phyloP scores from a whole-genome alignment of 2,888 invertebrate species.

The Tortricodes alternella region DNA sequence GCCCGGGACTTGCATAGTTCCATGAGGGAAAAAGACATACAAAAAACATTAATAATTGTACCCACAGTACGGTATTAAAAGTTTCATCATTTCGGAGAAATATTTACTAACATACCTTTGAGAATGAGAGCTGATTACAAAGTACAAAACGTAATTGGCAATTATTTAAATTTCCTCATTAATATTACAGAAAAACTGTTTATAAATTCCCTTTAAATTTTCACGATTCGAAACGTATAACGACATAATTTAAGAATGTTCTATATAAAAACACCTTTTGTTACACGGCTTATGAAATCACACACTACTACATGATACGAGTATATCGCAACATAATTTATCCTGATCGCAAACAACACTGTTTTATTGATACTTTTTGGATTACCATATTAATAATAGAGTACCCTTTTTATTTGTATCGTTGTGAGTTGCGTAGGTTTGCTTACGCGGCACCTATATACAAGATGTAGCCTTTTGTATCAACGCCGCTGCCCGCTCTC shows the following conservation, averaged over 20 bases:
- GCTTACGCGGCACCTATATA: background rate
- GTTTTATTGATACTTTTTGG: background rate
- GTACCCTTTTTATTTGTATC: conserved; percentile 7
- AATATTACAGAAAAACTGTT: background rate
- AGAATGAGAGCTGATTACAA: too few relatives aligned
- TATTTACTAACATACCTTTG: too few relatives aligned
- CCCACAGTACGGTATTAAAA: too few relatives aligned
- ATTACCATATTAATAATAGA: conserved; percentile 6
- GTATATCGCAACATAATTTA: background rate
- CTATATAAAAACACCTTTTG: background rate
- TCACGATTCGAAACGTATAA: background rate
- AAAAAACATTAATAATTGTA: too few relatives aligned
- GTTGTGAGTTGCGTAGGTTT: background rate
- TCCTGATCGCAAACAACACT: background rate
- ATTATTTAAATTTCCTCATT: too few relatives aligned
- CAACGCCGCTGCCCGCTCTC: too few relatives aligned
- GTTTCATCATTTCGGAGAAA: too few relatives aligned
- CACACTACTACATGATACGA: too few relatives aligned
- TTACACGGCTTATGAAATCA: background rate
- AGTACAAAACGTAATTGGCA: too few relatives aligned
- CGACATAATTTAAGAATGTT: background rate
- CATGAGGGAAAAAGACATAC: too few relatives aligned
- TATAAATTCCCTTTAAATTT: background rate
- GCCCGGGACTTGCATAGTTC: too few relatives aligned
- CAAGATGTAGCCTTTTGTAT: too few relatives aligned